A percentile compares a stretch with the other conserved stretches of the same genome.
Conservation (phyloP, 1,140 invertebrate genomes). For the Cylas formicarius region DNA sequence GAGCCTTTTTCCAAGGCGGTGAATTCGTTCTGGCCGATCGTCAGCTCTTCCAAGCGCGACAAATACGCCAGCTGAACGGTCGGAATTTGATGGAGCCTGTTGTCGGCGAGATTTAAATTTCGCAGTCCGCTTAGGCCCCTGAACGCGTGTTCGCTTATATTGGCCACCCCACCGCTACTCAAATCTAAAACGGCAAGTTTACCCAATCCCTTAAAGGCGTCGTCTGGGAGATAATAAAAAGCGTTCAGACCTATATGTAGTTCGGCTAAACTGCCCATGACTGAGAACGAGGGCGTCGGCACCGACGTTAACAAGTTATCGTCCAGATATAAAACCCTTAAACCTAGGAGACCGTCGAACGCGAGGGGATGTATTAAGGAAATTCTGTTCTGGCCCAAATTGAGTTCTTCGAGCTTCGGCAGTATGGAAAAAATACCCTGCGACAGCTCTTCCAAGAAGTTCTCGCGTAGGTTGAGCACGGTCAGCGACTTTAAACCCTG, state of each 20-base stretch:
- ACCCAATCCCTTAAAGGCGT: constrained; percentile 67
- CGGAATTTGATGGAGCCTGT: constrained; percentile 65
- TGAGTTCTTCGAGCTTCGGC: constrained; percentile 71
- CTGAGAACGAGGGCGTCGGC: constrained; percentile 62
- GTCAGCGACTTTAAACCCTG: constrained; percentile 67
- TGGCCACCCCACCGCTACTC: constrained; percentile 67
- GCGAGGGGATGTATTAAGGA: constrained; percentile 69
- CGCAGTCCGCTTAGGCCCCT: constrained; percentile 64
- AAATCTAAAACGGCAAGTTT: constrained; percentile 70
- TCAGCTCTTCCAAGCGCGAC: constrained; percentile 67
- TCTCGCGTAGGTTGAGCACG: constrained; percentile 72
- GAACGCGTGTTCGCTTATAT: constrained; percentile 69
- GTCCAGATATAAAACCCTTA: constrained; percentile 74
- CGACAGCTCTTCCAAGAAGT: constrained; percentile 71
- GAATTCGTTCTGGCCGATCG: constrained; percentile 77
- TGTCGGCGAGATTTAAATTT: constrained; percentile 69
- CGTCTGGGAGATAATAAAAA: constrained; percentile 63
- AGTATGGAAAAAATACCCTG: constrained; percentile 68
- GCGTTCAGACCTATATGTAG: constrained; percentile 77
- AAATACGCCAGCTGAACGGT: constrained; percentile 66
- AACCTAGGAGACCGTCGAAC: constrained; percentile 65
- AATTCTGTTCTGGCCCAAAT: constrained; percentile 81
- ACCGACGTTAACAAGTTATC: constrained; percentile 74
- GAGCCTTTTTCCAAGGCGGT: constrained; percentile 57
- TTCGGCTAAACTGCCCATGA: constrained; percentile 68